phyloP scores from a whole-genome alignment of 2,113 vertebrate genomes.

The Ailuropoda melanoleuca region DNA sequence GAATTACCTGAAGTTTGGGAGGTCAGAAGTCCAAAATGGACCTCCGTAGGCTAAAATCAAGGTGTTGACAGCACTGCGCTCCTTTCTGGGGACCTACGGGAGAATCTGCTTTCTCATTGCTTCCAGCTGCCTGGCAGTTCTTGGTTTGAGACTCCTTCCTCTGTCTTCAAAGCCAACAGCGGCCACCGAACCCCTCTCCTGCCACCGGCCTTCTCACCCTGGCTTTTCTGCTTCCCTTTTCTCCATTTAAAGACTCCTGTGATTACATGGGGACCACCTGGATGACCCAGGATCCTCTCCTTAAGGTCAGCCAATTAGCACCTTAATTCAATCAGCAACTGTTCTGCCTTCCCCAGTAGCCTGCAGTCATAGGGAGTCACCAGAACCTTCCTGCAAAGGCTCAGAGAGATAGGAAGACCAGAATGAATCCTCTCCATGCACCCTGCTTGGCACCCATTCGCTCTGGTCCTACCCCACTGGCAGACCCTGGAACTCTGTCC shows the following conservation, averaged over 20 bases:
- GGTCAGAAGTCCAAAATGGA: neutral
- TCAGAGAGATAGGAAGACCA: neutral
- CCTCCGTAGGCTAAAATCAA: neutral
- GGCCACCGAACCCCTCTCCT: rapidly evolving
- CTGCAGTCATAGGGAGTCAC: neutral
- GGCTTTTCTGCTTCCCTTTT: too few species aligned
- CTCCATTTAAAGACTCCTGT: neutral
- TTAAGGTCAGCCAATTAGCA: neutral
- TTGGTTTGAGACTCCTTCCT: neutral
- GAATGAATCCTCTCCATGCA: neutral
- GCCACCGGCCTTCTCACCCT: neutral
- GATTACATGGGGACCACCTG: neutral
- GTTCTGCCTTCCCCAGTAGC: neutral
- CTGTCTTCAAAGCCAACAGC: neutral
- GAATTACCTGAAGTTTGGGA: neutral
- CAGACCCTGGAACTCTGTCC: too few species aligned
- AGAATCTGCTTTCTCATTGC: neutral
- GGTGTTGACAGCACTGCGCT: neutral
- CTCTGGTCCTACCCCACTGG: too few species aligned
- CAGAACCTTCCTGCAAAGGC: neutral
- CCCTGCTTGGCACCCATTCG: neutral
- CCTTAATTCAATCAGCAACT: neutral
- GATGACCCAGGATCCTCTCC: neutral
- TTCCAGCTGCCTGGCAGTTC: neutral
- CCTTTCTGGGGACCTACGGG: neutral